These are phyloP conservation scores for Grammomys surdaster DNA, from an alignment of 2,113 vertebrate genomes.

Conservation along the genomic window DNA sequence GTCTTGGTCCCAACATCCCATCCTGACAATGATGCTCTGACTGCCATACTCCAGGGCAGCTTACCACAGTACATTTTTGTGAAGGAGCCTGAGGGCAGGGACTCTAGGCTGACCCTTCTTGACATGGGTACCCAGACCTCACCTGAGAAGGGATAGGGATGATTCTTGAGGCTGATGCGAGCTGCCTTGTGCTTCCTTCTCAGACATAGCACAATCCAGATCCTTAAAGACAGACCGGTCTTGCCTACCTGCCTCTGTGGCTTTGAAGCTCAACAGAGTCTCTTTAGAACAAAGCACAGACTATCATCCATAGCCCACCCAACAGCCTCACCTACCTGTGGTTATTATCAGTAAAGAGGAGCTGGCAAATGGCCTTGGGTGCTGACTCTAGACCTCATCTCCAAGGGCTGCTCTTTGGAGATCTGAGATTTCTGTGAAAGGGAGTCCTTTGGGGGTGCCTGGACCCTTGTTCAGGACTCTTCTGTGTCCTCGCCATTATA, in stretches of 20 bases:
- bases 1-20: neutral
- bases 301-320: fast-evolving
- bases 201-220: fast-evolving
- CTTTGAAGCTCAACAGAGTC: neutral
- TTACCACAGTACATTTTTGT: fast-evolving
- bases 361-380: fast-evolving
- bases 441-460: neutral
- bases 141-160: no score
- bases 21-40: neutral
- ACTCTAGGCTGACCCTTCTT: neutral
- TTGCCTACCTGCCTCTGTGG: fast-evolving
- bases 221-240: fast-evolving
- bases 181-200: fast-evolving
- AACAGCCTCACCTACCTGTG: fast-evolving
- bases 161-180: fast-evolving
- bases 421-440: fast-evolving
- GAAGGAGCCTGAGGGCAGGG: neutral
- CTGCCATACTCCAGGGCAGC: neutral
- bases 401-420: neutral
- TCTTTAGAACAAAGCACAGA: no score
- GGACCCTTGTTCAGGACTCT: neutral
- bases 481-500: no score
- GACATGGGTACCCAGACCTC: neutral
- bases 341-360: fast-evolving
- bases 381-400: fast-evolving